Conservation (phyloP, 2,113 vertebrate species). For the Solea senegalensis region DNA sequence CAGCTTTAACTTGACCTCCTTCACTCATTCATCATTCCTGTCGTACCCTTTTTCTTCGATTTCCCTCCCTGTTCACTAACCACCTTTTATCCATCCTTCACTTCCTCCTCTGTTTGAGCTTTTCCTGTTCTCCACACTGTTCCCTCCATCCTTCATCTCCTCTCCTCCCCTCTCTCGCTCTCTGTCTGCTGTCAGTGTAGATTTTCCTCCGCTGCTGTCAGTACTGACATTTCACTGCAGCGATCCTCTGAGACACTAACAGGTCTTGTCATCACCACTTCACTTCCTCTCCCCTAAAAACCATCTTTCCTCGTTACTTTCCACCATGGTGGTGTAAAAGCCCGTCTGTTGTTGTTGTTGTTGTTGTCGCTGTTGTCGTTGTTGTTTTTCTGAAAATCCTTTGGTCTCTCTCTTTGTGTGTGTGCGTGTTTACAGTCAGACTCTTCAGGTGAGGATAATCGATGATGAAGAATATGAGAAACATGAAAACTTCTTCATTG, state of each 20-base stretch:
- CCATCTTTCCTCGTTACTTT: neutral
- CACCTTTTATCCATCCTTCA: too few relatives aligned
- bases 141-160: neutral
- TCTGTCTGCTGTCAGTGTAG: constrained; percentile 13
- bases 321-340: neutral
- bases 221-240: constrained; percentile 29
- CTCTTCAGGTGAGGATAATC: constrained; percentile 88
- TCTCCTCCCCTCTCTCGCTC: neutral
- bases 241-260: constrained; percentile 14
- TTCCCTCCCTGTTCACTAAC: too few relatives aligned
- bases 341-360: neutral
- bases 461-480: constrained; percentile 95
- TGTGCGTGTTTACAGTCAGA: constrained; percentile 76
- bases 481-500: constrained; percentile 91
- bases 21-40: too few relatives aligned
- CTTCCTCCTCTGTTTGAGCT: neutral
- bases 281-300: neutral
- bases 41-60: too few relatives aligned
- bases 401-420: constrained; percentile 8
- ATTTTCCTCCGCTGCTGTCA: constrained; percentile 18
- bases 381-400: neutral
- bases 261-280: constrained; percentile 23
- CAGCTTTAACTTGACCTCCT: too few relatives aligned
- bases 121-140: neutral
- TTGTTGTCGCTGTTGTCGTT: neutral